These are phyloP conservation scores for Drosophila asahinai DNA, from an alignment of 1,140 invertebrate species.

Conservation along the genomic window DNA sequence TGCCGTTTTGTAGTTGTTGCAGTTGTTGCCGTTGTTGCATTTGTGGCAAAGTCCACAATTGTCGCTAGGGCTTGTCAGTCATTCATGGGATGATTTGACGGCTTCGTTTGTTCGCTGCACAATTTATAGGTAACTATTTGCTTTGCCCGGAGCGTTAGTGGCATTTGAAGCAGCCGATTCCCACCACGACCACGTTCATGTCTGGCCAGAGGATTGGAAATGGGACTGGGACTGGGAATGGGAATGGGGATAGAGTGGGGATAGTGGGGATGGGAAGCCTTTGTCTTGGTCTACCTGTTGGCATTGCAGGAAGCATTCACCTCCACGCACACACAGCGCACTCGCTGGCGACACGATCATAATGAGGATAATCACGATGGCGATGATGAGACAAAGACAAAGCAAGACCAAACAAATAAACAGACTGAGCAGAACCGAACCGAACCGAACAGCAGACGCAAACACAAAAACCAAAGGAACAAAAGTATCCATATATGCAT, in stretches of 20 bases:
- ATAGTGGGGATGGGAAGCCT: conserved; percentile 15
- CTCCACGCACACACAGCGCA: conserved; percentile 49
- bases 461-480: conserved; percentile 71
- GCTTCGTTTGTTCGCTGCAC: conserved; percentile 59
- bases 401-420: conserved; percentile 60
- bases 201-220: conserved; percentile 30
- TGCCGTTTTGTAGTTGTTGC: neutral
- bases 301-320: conserved; percentile 82
- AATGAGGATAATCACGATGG: conserved; percentile 67
- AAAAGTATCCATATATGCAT: conserved; percentile 61
- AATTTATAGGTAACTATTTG: conserved; percentile 72
- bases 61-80: conserved; percentile 71
- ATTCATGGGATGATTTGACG: conserved; percentile 67
- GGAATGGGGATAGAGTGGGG: neutral
- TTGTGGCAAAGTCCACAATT: conserved; percentile 60
- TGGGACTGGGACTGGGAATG: conserved; percentile 10
- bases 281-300: conserved; percentile 78
- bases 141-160: conserved; percentile 60
- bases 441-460: conserved; percentile 41
- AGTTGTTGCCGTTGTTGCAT: conserved; percentile 14
- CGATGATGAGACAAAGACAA: conserved; percentile 80
- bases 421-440: conserved; percentile 34
- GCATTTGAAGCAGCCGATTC: conserved; percentile 74
- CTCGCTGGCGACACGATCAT: conserved; percentile 33
- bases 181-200: conserved; percentile 51